phyloP scores from a whole-genome alignment of 2,888 invertebrate genomes.

The Ophonus ardosiacus region DNA sequence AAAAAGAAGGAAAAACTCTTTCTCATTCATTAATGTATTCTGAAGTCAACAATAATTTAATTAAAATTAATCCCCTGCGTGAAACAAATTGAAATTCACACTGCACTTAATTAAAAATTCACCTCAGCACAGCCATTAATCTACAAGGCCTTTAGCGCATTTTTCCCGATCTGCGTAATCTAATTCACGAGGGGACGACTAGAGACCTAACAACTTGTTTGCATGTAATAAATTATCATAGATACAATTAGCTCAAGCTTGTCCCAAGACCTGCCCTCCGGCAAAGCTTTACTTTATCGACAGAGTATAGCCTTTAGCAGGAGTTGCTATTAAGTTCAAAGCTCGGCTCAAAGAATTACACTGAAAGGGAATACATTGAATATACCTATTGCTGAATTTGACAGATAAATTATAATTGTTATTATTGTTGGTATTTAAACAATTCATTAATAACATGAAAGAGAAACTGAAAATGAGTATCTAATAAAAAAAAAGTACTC shows the following conservation, averaged over 20 bases:
- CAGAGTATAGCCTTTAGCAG: too few relatives aligned
- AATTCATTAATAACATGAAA: too few relatives aligned
- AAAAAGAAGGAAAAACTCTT: background rate
- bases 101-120: slow-evolving; percentile 34
- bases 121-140: slow-evolving; percentile 17
- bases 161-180: slow-evolving; percentile 37
- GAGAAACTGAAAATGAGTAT: too few relatives aligned
- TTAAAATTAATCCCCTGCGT: slow-evolving; percentile 1
- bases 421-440: too few relatives aligned
- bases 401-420: too few relatives aligned
- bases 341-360: too few relatives aligned
- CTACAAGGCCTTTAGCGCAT: slow-evolving; percentile 22
- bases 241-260: slow-evolving; percentile 52
- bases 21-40: background rate
- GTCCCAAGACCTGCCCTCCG: background rate
- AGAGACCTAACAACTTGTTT: slow-evolving; percentile 57
- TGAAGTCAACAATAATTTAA: background rate
- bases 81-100: slow-evolving; percentile 28
- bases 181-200: slow-evolving; percentile 17
- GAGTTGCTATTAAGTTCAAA: too few relatives aligned
- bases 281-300: background rate
- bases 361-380: too few relatives aligned
- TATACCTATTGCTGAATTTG: background rate
- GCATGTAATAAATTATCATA: slow-evolving; percentile 61
- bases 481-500: too few relatives aligned